These are phyloP conservation scores for Tetrax tetrax DNA, from an alignment of 2,113 vertebrate genomes.

Conservation along the genomic window DNA sequence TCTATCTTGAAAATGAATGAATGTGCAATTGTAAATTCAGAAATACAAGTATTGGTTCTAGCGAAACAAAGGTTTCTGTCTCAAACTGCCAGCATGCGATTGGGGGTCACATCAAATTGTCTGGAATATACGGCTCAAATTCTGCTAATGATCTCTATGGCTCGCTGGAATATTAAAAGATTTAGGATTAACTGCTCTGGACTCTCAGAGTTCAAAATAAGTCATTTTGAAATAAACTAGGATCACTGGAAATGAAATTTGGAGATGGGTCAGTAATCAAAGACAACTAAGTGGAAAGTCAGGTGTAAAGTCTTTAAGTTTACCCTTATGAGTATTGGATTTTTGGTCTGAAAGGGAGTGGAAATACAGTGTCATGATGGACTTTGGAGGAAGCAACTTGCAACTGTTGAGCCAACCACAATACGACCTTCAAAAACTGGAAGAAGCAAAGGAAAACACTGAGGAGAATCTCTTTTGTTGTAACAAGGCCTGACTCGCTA, in stretches of 20 bases:
- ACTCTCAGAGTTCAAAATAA: neutral
- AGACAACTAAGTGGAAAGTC: neutral
- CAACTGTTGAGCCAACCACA: neutral
- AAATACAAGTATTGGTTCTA: neutral
- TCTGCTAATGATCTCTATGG: neutral
- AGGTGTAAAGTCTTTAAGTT: neutral
- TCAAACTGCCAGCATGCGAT: neutral
- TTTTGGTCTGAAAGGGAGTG: neutral
- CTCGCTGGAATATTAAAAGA: neutral
- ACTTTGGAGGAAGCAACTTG: neutral
- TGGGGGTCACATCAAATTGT: neutral
- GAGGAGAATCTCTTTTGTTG: neutral
- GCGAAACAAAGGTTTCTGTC: neutral
- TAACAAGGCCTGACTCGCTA: neutral
- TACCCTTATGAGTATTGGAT: fast-evolving
- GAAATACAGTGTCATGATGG: neutral
- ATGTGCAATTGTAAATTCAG: neutral
- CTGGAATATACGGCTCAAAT: neutral
- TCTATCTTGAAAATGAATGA: neutral
- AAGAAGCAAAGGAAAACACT: neutral
- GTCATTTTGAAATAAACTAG: neutral
- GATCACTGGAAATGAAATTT: neutral
- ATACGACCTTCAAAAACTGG: neutral
- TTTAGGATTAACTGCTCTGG: neutral
- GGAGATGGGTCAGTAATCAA: neutral